Evolutionary conservation across 2,797 vertebrate genomes (phyloP), one percentile per base, ranked within the genome.

Genomic region (Hydrolagus colliei): DNA sequence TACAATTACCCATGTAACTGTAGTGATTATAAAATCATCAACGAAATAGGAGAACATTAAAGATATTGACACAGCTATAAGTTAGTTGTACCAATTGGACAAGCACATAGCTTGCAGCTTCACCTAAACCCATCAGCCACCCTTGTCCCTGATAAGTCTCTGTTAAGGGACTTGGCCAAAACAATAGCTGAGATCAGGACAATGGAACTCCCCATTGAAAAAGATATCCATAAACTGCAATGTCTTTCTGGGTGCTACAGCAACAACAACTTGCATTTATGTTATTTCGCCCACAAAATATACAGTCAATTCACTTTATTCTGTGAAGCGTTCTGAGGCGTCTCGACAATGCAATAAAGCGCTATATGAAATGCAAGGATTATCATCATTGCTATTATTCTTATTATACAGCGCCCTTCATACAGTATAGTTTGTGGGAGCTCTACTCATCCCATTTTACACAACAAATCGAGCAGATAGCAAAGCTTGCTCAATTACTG

Each of bases 11-110:
- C 59, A 68, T 32, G 35, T 18, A 82, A 32, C 63, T 67, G 35
- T 41, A 67, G 14, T 82, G 27, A 82, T 52, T 52, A 52, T 52
- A 82, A 82, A 35, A 67, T 13, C 52, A 77, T 59, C 75, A 20
- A 61, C n/a, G 75, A 77, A 77, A 77, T 61, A 77, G 52, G 75
- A 77, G 73, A 74, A 59, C 52, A 41, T 61, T 77, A 77, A 77
- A 77, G 52, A 20, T 20, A 59, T 18, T 77, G 61, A 77, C 75
- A 61, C 52, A 77, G 61, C 62, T 80, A 63, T 68, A 84, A 68
- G 18, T 71, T 84, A 84, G 35, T 20, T 35, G n/a, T 68, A 84
- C 68, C 65, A 84, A 18, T 84, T 71, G 27, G 41, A 52, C 41
- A 52, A 52, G 41, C 41, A 52, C 41, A 52, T 52, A 84, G 65